These are phyloP conservation scores for Euclidia mi DNA, from an alignment of 2,888 invertebrate species.

Conservation along the genomic window DNA sequence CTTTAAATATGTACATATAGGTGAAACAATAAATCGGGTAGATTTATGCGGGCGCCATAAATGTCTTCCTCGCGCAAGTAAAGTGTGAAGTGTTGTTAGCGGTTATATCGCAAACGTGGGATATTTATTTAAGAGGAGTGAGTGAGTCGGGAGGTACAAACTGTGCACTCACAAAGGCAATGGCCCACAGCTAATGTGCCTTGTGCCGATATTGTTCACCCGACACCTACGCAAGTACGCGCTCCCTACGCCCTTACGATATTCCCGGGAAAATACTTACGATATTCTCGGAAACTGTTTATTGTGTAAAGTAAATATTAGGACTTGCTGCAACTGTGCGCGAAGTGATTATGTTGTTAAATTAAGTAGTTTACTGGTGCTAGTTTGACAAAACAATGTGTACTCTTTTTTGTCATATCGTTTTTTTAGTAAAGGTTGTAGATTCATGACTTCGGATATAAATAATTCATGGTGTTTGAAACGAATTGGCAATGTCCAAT, in stretches of 20 bases:
- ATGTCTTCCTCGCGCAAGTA: constrained; percentile 70
- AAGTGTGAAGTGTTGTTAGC: constrained; percentile 87
- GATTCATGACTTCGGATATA: no score
- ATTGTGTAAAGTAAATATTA: no score
- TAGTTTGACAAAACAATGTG: no score
- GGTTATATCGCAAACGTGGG: constrained; percentile 84
- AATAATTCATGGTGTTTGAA: no score
- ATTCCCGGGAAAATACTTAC: constrained; percentile 8
- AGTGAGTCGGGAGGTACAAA: constrained; percentile 72
- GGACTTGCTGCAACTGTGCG: no score
- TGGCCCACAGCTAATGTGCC: constrained; percentile 84
- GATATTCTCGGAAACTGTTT: no score
- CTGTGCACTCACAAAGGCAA: constrained; percentile 81
- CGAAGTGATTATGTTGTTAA: no score
- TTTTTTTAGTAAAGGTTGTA: no score
- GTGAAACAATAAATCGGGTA: constrained; percentile 73
- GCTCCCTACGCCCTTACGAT: constrained; percentile 10
- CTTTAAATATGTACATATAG: constrained; percentile 56
- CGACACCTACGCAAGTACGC: constrained; percentile 35
- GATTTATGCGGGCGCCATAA: constrained; percentile 81
- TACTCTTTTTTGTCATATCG: no score
- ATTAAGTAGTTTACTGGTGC: no score
- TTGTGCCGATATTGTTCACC: constrained; percentile 47
- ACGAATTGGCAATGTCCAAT: no score
- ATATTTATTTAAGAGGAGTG: constrained; percentile 86